Base-by-base conservation (phyloP, 2,888 invertebrate species). In the Drosophila differens region DNA sequence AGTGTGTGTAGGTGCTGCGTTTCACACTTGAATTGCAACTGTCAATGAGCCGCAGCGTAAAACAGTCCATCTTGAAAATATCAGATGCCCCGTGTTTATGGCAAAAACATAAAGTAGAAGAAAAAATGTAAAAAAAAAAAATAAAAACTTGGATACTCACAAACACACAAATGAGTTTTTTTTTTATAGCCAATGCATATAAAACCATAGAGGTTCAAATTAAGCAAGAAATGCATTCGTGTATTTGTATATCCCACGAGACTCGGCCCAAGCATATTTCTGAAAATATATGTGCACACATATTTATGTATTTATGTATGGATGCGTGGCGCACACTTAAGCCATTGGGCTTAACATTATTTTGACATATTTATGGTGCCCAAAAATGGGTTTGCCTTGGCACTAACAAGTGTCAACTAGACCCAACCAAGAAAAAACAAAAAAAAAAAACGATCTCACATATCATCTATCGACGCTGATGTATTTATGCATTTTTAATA, bases 321-420 rank as follows among this genome's bases (percentile, higher is more conserved):
- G 57, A 37, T 69, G 35, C 51, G 49, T 58, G 57, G 72, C 35
- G 41, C 64, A 76, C 76, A 69, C 76, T 76, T 79, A 74, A 79
- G 70, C 64, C 76, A 67, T 70, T 22, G 73, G 74, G 60, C 44
- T 69, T 55, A 73, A 71, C 71, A 72, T 78, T 90, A 91, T 91
- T 91, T 91, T 91, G 91, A 91, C 91, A 91, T 90, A 78, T 91
- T 91, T 91, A 91, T 91, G 92, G 81, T 69, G 59, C 58, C 65
- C 69, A 74, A 76, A 75, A 89, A 79, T 83, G 81, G 69, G 74
- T 77, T 75, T 74, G 60, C 54, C 72, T 65, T 65, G 47, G 60
- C 68, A 57, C 70, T 70, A 89, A 85, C 88, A 80, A 88, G 81
- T 83, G 85, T 74, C 71, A 70, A 71, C 75, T 72, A 75, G 51